A percentile compares a stretch with the other conserved stretches of the same genome.
These are phyloP conservation scores for Didymodactylos carnosus DNA, from an alignment of 2,888 invertebrate genomes.

Conservation along the genomic window DNA sequence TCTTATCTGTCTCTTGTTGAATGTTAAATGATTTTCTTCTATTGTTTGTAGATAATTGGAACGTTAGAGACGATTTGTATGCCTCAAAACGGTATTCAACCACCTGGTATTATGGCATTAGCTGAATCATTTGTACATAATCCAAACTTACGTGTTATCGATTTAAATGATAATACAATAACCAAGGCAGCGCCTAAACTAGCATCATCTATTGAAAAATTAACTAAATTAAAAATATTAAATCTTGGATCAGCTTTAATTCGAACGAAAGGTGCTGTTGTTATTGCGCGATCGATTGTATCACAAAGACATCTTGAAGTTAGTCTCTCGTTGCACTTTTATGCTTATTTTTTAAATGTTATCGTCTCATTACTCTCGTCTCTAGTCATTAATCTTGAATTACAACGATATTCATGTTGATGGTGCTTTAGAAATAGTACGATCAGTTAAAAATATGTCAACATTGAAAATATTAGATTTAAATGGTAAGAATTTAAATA, in stretches of 20 bases:
- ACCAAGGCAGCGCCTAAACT: conserved; percentile 1
- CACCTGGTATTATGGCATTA: conserved; percentile 58
- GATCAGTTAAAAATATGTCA: background rate
- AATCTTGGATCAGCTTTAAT: conserved; percentile 10
- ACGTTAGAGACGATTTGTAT: conserved; percentile 69
- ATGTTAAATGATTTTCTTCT: background rate
- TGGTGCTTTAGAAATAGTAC: background rate
- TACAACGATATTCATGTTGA: conserved; percentile 8
- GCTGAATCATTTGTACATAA: conserved; percentile 51
- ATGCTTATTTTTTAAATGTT: background rate
- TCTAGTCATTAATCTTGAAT: conserved; percentile 3
- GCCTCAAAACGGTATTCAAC: conserved; percentile 91
- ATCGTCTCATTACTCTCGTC: background rate
- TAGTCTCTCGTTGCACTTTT: background rate
- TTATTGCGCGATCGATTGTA: background rate
- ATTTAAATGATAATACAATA: conserved; percentile 76
- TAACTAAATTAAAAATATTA: conserved; percentile 7
- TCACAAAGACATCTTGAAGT: background rate
- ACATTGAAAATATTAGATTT: background rate
- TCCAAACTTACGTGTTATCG: conserved; percentile 50
- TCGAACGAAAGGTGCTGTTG: background rate
- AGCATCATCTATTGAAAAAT: background rate
- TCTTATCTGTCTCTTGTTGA: background rate
- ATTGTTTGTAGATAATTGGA: conserved; percentile 42
- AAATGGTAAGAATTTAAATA: too few relatives aligned